Conservation (phyloP, 2,113 vertebrate genomes). For the Mesitornis unicolor region DNA sequence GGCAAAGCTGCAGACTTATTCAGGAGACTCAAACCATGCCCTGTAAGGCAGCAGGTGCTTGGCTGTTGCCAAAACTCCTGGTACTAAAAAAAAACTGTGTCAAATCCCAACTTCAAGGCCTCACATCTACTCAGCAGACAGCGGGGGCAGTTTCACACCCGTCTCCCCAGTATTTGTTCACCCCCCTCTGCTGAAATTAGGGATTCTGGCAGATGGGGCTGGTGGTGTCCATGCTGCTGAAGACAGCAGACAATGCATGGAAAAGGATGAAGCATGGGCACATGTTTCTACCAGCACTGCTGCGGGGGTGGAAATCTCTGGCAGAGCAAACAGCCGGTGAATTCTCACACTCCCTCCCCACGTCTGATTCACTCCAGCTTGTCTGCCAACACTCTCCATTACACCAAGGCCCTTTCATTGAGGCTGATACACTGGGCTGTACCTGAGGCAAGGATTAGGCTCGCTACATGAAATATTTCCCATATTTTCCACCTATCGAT, state of each 20-base stretch:
- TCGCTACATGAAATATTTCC: background rate
- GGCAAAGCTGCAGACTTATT: background rate
- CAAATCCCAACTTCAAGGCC: background rate
- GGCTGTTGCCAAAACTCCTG: background rate
- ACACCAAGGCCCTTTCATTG: background rate
- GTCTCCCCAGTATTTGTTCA: background rate
- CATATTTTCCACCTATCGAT: background rate
- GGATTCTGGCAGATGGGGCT: accelerated
- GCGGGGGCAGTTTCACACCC: background rate
- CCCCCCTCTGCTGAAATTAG: background rate
- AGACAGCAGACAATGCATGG: background rate
- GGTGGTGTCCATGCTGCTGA: background rate
- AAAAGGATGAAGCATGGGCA: background rate
- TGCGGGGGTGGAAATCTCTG: constrained; percentile 48
- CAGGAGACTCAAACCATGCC: background rate
- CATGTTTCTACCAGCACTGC: background rate
- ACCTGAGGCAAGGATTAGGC: background rate
- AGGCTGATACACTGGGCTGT: background rate
- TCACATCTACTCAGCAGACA: background rate
- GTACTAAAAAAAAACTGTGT: background rate
- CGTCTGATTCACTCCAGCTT: constrained; percentile 32
- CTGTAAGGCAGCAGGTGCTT: background rate
- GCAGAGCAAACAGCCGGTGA: constrained; percentile 41
- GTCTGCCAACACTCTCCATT: constrained; percentile 7
- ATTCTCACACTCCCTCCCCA: background rate